Evolutionary conservation across 2,797 vertebrate genomes (phyloP).

Genomic region (Brotula barbata): DNA sequence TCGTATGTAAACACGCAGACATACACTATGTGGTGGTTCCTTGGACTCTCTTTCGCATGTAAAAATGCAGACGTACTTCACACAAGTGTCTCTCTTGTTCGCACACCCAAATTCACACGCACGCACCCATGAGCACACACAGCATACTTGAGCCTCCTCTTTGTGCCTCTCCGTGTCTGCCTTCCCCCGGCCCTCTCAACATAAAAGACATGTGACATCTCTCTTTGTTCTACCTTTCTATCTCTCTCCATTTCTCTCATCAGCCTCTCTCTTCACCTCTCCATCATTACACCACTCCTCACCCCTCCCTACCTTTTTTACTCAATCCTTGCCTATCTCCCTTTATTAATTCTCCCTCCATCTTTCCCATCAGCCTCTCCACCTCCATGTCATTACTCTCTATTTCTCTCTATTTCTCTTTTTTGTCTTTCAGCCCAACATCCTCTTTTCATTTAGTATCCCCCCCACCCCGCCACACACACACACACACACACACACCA

Average conservation of each 20-base stretch:
- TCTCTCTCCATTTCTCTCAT: conserved; percentile 53
- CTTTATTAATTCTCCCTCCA: conserved; percentile 54
- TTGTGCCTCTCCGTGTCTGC: conserved; percentile 65
- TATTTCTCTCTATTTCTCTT: conserved; percentile 24
- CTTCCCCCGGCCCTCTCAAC: conserved; percentile 48
- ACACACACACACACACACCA: too few species aligned
- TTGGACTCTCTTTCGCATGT: conserved; percentile 26
- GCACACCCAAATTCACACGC: not conserved
- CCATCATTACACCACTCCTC: conserved; percentile 59
- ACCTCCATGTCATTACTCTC: conserved; percentile 46
- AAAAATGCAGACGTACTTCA: conserved; percentile 19
- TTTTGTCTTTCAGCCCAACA: conserved; percentile 15
- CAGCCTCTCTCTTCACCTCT: conserved; percentile 56
- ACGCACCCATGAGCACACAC: conserved; percentile 16
- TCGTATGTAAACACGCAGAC: conserved; percentile 17
- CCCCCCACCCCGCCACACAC: conserved; percentile 1
- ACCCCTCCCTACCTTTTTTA: conserved; percentile 51
- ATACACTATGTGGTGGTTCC: not conserved
- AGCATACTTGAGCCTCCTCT: conserved; percentile 43
- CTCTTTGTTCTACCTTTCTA: conserved; percentile 50
- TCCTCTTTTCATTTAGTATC: conserved; percentile 42
- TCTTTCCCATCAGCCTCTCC: conserved; percentile 51
- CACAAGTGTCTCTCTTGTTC: not conserved
- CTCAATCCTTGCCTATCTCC: conserved; percentile 48
- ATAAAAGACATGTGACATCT: conserved; percentile 64